phyloP scores from a whole-genome alignment of 2,113 vertebrate genomes.

The Callipepla squamata region DNA sequence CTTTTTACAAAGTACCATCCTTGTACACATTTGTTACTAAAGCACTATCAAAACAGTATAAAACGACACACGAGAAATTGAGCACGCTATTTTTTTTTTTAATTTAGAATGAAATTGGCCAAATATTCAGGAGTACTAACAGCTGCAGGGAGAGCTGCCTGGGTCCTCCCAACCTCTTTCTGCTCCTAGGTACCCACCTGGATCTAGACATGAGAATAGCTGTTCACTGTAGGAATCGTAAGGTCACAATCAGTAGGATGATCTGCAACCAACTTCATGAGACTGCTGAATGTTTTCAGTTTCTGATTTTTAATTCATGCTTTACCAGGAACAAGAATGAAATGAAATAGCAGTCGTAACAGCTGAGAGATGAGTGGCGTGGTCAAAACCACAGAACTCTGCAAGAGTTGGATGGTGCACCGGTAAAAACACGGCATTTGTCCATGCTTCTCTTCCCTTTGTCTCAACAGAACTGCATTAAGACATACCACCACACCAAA shows the following conservation, averaged over 20 bases:
- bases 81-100: background rate
- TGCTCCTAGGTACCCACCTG: background rate
- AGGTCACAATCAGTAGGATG: background rate
- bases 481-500: background rate
- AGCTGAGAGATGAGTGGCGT: background rate
- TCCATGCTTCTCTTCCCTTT: background rate
- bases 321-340: background rate
- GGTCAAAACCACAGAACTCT: background rate
- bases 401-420: accelerated
- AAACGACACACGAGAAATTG: background rate
- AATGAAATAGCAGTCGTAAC: background rate
- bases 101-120: background rate
- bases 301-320: background rate
- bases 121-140: background rate
- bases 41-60: background rate
- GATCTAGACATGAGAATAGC: background rate
- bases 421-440: background rate
- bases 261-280: background rate
- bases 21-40: background rate
- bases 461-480: background rate
- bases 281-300: background rate
- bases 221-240: background rate
- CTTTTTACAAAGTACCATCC: background rate
- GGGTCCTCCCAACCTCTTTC: background rate
- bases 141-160: background rate